A percentile compares a stretch with the other conserved stretches of the same genome.
These are phyloP conservation scores for Pollenia griseotomentosa DNA, from an alignment of 2,888 invertebrate species.

Conservation along the genomic window DNA sequence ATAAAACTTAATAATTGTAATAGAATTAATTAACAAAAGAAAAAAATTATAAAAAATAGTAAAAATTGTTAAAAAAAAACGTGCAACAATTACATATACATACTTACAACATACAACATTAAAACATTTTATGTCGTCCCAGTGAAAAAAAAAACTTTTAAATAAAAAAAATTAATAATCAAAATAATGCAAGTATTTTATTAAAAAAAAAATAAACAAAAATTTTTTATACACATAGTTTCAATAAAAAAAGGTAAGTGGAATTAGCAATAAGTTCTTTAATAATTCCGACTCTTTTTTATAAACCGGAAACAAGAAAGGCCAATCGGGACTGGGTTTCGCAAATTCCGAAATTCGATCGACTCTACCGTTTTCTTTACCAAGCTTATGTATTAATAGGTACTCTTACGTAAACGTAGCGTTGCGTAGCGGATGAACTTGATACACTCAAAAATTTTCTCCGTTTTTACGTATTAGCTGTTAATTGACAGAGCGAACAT, in stretches of 20 bases:
- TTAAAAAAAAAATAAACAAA: neutral
- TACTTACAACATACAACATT: conserved; percentile 50
- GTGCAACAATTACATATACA: conserved; percentile 51
- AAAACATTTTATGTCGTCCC: conserved; percentile 72
- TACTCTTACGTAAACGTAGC: too few species aligned
- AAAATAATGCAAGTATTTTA: conserved; percentile 41
- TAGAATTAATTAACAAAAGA: conserved; percentile 48
- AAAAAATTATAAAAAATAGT: conserved; percentile 34
- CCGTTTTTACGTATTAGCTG: too few species aligned
- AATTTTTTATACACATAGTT: neutral
- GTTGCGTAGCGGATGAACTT: too few species aligned
- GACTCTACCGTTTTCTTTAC: too few species aligned
- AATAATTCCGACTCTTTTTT: too few species aligned
- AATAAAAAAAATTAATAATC: conserved; percentile 71
- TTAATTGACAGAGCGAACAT: too few species aligned
- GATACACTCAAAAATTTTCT: too few species aligned
- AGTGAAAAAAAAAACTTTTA: conserved; percentile 63
- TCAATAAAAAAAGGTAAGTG: neutral
- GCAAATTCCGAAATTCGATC: too few species aligned
- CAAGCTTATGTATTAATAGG: too few species aligned
- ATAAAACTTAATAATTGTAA: conserved; percentile 60
- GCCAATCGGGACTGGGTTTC: too few species aligned
- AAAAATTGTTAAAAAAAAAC: conserved; percentile 67
- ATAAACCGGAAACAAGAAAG: too few species aligned
- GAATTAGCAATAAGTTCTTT: neutral